Conservation (phyloP, 2,888 invertebrate species). For the Nephrotoma guestfalica region DNA sequence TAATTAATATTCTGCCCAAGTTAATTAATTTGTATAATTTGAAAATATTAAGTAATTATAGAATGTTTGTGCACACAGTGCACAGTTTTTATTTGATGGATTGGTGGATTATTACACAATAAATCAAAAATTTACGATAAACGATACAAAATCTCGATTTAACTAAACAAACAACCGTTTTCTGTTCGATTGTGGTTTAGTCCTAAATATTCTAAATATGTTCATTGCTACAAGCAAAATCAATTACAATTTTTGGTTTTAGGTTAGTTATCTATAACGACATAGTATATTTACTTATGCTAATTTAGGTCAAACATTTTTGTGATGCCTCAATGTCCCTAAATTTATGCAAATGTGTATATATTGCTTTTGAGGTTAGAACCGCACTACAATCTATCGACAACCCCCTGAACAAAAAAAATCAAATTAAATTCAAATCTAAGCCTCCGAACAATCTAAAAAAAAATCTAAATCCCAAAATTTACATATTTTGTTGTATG, state of each 20-base stretch:
- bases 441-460: not conserved
- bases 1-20: not conserved
- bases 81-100: too few relatives aligned
- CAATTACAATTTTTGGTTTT: not conserved
- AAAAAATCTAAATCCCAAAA: not conserved
- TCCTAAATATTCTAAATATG: not conserved
- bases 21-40: not conserved
- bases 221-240: not conserved
- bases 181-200: not conserved
- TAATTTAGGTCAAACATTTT: not conserved
- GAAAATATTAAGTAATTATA: not conserved
- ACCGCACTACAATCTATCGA: not conserved
- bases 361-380: not conserved
- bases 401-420: not conserved
- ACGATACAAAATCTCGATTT: too few relatives aligned
- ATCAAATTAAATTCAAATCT: not conserved
- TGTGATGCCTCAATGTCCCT: not conserved
- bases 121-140: too few relatives aligned
- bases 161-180: not conserved
- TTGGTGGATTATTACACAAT: too few relatives aligned
- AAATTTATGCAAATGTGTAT: not conserved
- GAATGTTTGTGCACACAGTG: not conserved
- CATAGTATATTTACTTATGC: not conserved
- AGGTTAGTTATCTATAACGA: not conserved
- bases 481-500: not conserved